phyloP scores from a whole-genome alignment of 2,113 vertebrate species.

The Beaufortia kweichowensis region DNA sequence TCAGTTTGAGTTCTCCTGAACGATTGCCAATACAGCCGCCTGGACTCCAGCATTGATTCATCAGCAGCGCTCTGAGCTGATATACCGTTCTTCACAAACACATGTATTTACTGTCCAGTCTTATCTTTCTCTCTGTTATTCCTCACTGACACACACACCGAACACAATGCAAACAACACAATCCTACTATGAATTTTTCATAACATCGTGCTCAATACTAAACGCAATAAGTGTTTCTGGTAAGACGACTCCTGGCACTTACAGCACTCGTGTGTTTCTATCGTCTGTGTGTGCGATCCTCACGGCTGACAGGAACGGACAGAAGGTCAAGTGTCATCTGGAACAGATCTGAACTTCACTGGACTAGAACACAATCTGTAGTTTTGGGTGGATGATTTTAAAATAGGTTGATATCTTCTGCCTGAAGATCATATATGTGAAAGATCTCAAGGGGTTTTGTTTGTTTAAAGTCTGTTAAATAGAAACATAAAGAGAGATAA shows the following conservation, averaged over 20 bases:
- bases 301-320: conserved; percentile 55
- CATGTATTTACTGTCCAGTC: conserved; percentile 32
- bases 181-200: conserved; percentile 77
- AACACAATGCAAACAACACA: conserved; percentile 63
- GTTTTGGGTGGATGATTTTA: too few relatives aligned
- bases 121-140: not conserved
- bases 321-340: conserved; percentile 43
- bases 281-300: not conserved
- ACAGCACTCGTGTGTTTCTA: conserved; percentile 67
- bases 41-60: conserved; percentile 58
- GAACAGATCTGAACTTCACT: too few relatives aligned
- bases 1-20: conserved; percentile 61
- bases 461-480: too few relatives aligned
- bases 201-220: conserved; percentile 79
- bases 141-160: conserved; percentile 29
- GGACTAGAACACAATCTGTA: too few relatives aligned
- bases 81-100: conserved; percentile 43
- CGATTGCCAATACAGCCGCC: conserved; percentile 62
- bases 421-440: too few relatives aligned
- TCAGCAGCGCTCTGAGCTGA: conserved; percentile 39
- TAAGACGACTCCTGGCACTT: conserved; percentile 78
- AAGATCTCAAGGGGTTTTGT: too few relatives aligned
- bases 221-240: conserved; percentile 81
- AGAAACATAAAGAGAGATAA: too few relatives aligned
- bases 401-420: too few relatives aligned